Percentiles rank a stretch among this genome's conserved stretches.
phyloP scores from a whole-genome alignment of 2,888 invertebrate species.

The Sialis fuliginosa region DNA sequence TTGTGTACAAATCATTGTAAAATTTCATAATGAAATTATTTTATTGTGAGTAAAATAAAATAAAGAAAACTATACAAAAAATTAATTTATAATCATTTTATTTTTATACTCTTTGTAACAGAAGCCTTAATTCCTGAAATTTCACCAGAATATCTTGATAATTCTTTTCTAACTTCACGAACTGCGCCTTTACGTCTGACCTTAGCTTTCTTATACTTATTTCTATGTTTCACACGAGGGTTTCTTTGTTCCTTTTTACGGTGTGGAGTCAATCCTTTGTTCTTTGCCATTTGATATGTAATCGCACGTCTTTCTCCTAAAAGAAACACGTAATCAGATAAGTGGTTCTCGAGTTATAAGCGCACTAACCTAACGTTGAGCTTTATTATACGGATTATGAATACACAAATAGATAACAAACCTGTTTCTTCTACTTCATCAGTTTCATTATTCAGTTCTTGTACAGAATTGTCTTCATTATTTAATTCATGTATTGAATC shows the following conservation, averaged over 20 bases:
- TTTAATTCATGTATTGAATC: too few species aligned
- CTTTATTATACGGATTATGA: too few species aligned
- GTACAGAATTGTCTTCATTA: too few species aligned
- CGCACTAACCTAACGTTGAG: too few species aligned
- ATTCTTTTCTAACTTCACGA: constrained; percentile 65
- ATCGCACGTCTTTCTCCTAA: constrained; percentile 56
- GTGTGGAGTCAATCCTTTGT: constrained; percentile 82
- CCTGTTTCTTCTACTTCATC: too few species aligned
- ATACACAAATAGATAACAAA: too few species aligned
- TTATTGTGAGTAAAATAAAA: background rate
- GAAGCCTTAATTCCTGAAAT: constrained; percentile 82
- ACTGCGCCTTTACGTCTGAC: constrained; percentile 87
- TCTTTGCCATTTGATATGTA: constrained; percentile 88
- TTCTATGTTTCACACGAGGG: constrained; percentile 87
- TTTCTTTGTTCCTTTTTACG: constrained; percentile 85
- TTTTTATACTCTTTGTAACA: constrained; percentile 77
- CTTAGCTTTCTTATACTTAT: constrained; percentile 81
- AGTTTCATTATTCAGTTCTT: too few species aligned
- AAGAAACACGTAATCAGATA: too few species aligned
- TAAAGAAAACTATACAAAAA: background rate
- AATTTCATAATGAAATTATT: background rate
- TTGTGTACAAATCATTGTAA: too few species aligned
- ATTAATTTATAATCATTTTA: constrained; percentile 34
- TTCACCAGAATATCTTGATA: constrained; percentile 76
- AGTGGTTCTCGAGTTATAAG: too few species aligned